These are phyloP conservation scores for Xylota sylvarum DNA, from an alignment of 2,888 invertebrate genomes.

Conservation along the genomic window DNA sequence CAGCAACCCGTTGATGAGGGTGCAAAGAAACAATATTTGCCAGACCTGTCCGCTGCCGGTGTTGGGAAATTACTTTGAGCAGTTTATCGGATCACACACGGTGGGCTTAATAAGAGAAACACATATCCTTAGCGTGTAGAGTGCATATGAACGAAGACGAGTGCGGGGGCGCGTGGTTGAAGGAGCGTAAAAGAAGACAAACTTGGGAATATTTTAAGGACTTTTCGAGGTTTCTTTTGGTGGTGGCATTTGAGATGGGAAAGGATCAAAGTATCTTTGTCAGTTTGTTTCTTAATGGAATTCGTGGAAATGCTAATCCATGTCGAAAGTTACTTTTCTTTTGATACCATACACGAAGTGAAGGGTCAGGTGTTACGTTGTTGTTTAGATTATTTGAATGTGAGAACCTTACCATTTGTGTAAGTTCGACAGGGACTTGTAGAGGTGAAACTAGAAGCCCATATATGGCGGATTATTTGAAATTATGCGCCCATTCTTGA, in stretches of 20 bases:
- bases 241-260: conserved; percentile 15
- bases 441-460: background rate
- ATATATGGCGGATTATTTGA: background rate
- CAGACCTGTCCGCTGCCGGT: conserved; percentile 18
- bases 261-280: conserved; percentile 55
- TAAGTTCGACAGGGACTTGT: background rate
- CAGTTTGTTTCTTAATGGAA: conserved; percentile 36
- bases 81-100: conserved; percentile 41
- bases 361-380: background rate
- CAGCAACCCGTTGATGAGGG: conserved; percentile 26
- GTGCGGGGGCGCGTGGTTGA: no score
- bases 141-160: background rate
- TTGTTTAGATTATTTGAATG: conserved; percentile 9
- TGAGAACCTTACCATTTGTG: background rate
- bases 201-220: conserved; percentile 40
- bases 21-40: conserved; percentile 40
- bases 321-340: conserved; percentile 44
- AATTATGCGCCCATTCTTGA: background rate
- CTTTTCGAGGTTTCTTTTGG: conserved; percentile 15
- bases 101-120: conserved; percentile 18
- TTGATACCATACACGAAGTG: background rate
- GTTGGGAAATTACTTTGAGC: conserved; percentile 54
- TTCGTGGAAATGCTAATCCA: conserved; percentile 43
- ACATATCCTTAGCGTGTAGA: background rate
- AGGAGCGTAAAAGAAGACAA: background rate